Evolutionary conservation across 2,113 vertebrate genomes (phyloP), one percentile per base, ranked within the genome.

Genomic region (Clarias magur): DNA sequence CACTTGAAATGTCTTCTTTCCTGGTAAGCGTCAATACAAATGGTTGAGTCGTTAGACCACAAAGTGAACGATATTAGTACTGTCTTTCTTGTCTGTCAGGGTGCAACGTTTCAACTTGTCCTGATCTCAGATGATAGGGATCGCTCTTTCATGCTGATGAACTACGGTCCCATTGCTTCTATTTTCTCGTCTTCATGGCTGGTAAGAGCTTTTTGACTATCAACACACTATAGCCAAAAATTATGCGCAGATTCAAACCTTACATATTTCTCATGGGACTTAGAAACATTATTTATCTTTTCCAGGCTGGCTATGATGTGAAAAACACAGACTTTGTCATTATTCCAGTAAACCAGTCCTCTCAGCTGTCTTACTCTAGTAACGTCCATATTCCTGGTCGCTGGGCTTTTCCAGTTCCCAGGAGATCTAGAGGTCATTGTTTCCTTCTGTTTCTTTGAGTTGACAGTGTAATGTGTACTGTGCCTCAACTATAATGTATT

Each of bases 301-400:
- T 62, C 3, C 56, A 87, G 82, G 78, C 86, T 78, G 86, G 86
- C 4, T 70, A 63, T 67, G 79, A 63, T 30, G 4, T 48, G 30
- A 19, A 82, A 5, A 34, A 62, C 80, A 42, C 4, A 8, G 15
- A 53, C n/a, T 23, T 83, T n/a, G 27, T 80, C 42, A 79, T 30
- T 63, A 82, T 89, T 59, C 42, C 59, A 87, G 59, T 89, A 7
- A 1, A 38, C 34, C 38, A 80, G 23, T 15, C 19, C 59, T 54
- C 11, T 76, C 1, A 57, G 5, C 59, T 88, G 0, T 57, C 27
- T 3, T 56, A 17, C 23, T 38, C 23, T 59, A 78, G 60, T 13
- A 88, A 88, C 75, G 54, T 88, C 19, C 2, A 48, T 67, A 27
- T 82, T 2, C 9, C 59, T n/a, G 87, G 87, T 25, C 84, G 87